These are phyloP conservation scores for Trichonephila clavipes DNA, from an alignment of 1,140 invertebrate species.

Conservation along the genomic window DNA sequence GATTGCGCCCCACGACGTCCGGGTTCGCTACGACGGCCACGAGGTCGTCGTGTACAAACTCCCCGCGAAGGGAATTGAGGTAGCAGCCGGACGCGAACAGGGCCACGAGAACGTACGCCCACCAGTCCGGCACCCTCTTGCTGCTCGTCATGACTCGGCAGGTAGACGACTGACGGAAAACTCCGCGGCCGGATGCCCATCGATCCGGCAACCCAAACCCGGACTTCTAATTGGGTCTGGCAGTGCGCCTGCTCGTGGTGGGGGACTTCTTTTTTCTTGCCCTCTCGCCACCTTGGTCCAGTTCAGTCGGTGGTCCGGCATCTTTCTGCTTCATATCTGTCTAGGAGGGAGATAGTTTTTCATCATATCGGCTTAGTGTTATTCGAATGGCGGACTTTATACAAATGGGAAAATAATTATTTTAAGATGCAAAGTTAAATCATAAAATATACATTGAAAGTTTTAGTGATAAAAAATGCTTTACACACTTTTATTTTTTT, in stretches of 20 bases:
- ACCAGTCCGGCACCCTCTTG: constrained; percentile 1
- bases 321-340: too few relatives aligned
- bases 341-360: too few relatives aligned
- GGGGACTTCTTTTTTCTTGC: neutral
- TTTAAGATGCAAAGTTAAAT: too few relatives aligned
- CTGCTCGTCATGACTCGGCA: neutral
- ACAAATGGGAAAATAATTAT: too few relatives aligned
- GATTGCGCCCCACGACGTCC: constrained; percentile 88
- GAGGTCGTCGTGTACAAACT: constrained; percentile 95
- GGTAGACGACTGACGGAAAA: neutral
- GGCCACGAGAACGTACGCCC: constrained; percentile 1
- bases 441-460: too few relatives aligned
- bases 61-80: constrained; percentile 89
- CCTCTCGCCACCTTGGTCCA: neutral
- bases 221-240: constrained; percentile 52
- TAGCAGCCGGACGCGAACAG: constrained; percentile 86
- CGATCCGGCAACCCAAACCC: constrained; percentile 37
- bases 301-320: neutral
- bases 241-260: constrained; percentile 42
- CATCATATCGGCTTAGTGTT: too few relatives aligned
- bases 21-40: constrained; percentile 92
- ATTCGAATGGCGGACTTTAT: too few relatives aligned
- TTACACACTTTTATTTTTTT: too few relatives aligned
- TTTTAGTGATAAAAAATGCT: too few relatives aligned
- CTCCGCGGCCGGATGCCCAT: constrained; percentile 18